Evolutionary conservation across 2,888 invertebrate genomes (phyloP), one percentile per base, ranked within the genome.

Genomic region (Plusia festucae): DNA sequence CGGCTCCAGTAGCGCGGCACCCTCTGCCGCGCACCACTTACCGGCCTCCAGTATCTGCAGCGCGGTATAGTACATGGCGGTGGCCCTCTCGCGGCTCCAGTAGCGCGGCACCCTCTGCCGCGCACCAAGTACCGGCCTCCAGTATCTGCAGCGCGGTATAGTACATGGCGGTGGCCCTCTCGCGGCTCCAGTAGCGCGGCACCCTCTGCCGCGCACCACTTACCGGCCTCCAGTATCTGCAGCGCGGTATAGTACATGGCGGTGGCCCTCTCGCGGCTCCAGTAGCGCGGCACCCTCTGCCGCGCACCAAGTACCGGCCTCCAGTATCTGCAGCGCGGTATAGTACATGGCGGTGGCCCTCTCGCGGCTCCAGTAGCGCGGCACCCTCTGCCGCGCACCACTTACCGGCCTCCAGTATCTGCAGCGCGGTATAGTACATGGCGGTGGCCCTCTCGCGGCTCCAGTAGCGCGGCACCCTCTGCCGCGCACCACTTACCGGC

Each of bases 401-500:
- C 71, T 34, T 60, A 93, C 93, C 93, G n/a, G 81, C 96, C 62
- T 94, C 92, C 15, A 98, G 91, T 0, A 98, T 90, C 0, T 97
- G 97, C 22, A 96, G 85, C 7, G 97, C 88, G 69, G 93, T 92
- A 0, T 88, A 82, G 95, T 97, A 97, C 86, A 98, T 85, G 0
- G 91, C 87, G 1, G 92, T 84, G 0, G 96, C 95, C 91, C 96
- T 96, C 0, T 94, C 91, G 74, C 96, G 97, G 0, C 96, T 93
- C 98, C 98, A 98, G 90, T 98, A 97, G 77, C 98, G 98, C 90
- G 0, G 98, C 95, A 0, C 93, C 71, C 91, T 99, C 99, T 0
- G 98, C 96, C 0, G 97, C 98, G 90, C 16, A 32, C n/a, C 1
- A 73, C 71, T 34, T 60, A 93, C 93, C 93, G n/a, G 81, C 96